Conservation (phyloP, 2,888 invertebrate species). For the Bellardia bayeri region DNA sequence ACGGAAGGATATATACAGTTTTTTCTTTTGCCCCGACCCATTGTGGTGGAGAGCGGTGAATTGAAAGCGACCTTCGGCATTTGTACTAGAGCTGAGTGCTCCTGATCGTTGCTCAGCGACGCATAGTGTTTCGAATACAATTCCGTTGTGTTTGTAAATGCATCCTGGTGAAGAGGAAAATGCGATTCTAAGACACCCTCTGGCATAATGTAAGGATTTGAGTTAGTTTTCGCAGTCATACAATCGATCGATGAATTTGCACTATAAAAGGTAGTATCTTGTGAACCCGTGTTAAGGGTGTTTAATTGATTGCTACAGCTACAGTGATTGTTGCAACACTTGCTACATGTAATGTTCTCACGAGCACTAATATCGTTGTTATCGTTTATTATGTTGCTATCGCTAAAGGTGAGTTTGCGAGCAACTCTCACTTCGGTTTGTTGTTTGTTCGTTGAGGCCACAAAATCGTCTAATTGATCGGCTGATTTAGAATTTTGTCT, state of each 20-base stretch:
- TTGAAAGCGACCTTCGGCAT: constrained; percentile 50
- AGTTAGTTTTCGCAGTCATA: constrained; percentile 73
- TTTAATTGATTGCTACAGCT: constrained; percentile 73
- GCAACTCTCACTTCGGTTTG: constrained; percentile 73
- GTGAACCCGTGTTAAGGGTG: constrained; percentile 77
- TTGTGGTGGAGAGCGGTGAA: constrained; percentile 32
- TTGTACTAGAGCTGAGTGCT: constrained; percentile 35
- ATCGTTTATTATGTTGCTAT: constrained; percentile 82
- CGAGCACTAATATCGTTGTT: constrained; percentile 66
- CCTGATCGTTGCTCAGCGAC: constrained; percentile 44
- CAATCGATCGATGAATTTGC: constrained; percentile 83
- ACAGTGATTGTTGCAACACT: constrained; percentile 82
- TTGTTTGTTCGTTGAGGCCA: constrained; percentile 74
- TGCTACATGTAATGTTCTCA: constrained; percentile 73
- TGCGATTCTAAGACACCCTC: constrained; percentile 84
- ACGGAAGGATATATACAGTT: constrained; percentile 70
- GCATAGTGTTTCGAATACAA: constrained; percentile 48
- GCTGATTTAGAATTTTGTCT: constrained; percentile 85
- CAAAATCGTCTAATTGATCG: constrained; percentile 86
- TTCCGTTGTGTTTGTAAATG: constrained; percentile 67
- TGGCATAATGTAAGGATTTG: constrained; percentile 74
- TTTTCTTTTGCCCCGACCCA: constrained; percentile 67
- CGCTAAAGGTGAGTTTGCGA: constrained; percentile 83
- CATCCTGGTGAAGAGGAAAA: constrained; percentile 81
- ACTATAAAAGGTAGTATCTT: constrained; percentile 84